Evolutionary conservation across 2,797 vertebrate species (phyloP), one percentile per base, ranked within the genome.

Genomic region (Rhinatrema bivittatum): DNA sequence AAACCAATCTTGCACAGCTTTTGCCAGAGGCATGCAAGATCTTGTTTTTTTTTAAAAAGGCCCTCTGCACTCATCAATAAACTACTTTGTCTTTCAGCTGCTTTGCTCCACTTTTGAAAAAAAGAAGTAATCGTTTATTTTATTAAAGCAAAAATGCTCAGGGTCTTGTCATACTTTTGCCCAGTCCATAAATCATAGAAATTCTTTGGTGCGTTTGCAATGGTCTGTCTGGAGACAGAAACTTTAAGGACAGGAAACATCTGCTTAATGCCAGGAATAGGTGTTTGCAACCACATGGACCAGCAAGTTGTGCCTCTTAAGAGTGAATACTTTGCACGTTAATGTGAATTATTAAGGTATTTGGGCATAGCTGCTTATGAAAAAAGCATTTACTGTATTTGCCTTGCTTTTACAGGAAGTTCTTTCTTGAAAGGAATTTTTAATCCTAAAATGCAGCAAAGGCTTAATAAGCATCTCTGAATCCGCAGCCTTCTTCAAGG

Each of bases 381-480:
- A 57, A 55, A 16, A 25, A 36, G 22, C 16, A 16, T 48, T 53
- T 44, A 32, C 29, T 58, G 29, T 29, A 20, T 47, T 21, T 12
- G 27, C 46, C 46, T 18, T 29, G 6, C 2, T 46, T 36, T 52
- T 29, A 37, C n/a, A 56, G 40, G 20, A 14, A 56, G 32, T 37
- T 56, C 19, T 50, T n/a, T n/a, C n/a, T n/a, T 64, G 43, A 53
- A 53, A 56, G 37, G 16, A 46, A 42, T 53, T 12, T 42, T 41
- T 50, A 42, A 46, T 56, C 25, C 39, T 46, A 32, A 46, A 40
- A 23, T 45, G 12, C n/a, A 46, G 32, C 18, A 28, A 49, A 43
- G 39, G 16, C 29, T 60, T 52, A 60, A 62, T 41, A 64, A 47
- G 50, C 34, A 20, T 51, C 13, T 41, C 16, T 42, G 65, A 50